A percentile compares a stretch with the other conserved stretches of the same genome.
phyloP scores from a whole-genome alignment of 2,113 vertebrate genomes.

The Gavia stellata region DNA sequence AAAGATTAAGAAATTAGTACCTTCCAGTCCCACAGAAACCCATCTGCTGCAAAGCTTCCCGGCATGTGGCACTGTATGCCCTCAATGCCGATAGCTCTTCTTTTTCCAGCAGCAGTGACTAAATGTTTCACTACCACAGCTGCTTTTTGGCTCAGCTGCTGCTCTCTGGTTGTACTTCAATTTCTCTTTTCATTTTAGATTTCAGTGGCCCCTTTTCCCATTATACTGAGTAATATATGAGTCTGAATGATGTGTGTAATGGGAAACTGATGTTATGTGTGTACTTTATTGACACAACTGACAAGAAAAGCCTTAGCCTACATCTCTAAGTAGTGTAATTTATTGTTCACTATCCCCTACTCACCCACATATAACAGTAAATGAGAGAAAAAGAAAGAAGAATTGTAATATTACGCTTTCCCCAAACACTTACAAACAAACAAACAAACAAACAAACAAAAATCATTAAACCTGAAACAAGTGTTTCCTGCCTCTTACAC shows the following conservation, averaged over 20 bases:
- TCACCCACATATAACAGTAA: conserved; percentile 58
- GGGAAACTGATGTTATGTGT: conserved; percentile 70
- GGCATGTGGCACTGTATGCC: conserved; percentile 1
- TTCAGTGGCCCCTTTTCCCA: conserved; percentile 57
- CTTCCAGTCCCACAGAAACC: conserved; percentile 25
- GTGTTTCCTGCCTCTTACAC: neutral
- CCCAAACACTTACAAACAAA: conserved; percentile 12
- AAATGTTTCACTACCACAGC: conserved; percentile 37
- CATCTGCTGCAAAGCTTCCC: conserved; percentile 21
- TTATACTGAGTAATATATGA: conserved; percentile 71
- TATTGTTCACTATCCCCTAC: conserved; percentile 62
- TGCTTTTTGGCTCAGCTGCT: conserved; percentile 55
- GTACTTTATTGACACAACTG: conserved; percentile 69
- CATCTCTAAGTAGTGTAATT: conserved; percentile 66
- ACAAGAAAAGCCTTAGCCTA: conserved; percentile 51
- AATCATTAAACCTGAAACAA: conserved; percentile 24
- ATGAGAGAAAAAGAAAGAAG: conserved; percentile 52
- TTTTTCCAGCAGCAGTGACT: conserved; percentile 41
- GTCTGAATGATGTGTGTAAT: conserved; percentile 70
- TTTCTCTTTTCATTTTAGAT: conserved; percentile 72
- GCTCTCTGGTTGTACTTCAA: conserved; percentile 58
- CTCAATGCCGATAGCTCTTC: conserved; percentile 5
- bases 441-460: neutral
- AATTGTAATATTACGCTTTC: conserved; percentile 49
- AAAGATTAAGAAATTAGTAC: neutral